phyloP scores from a whole-genome alignment of 2,888 invertebrate species.

The Nebria brevicollis region DNA sequence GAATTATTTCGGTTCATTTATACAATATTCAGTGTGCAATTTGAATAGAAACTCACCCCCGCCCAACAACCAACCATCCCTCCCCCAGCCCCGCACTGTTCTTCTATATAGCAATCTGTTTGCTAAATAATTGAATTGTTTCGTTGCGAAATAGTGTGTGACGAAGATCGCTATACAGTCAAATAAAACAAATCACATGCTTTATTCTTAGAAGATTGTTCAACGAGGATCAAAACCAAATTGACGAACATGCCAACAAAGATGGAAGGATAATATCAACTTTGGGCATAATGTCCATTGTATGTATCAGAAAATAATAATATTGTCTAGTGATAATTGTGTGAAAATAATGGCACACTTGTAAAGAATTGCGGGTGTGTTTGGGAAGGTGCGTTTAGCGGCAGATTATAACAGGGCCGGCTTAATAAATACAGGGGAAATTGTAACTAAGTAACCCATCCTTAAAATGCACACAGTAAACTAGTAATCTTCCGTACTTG shows the following conservation, averaged over 20 bases:
- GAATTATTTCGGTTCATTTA: slow-evolving; percentile 65
- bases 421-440: neutral
- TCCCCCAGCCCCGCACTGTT: neutral
- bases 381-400: neutral
- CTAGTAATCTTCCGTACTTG: neutral
- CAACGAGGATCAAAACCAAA: too few species aligned
- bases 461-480: neutral
- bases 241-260: too few species aligned
- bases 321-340: too few species aligned
- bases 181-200: too few species aligned
- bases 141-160: slow-evolving; percentile 42
- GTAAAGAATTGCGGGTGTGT: neutral
- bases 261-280: too few species aligned
- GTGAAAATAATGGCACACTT: neutral
- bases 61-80: neutral
- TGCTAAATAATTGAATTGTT: slow-evolving; percentile 64
- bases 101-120: slow-evolving; percentile 62
- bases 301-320: too few species aligned
- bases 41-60: slow-evolving; percentile 63
- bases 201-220: too few species aligned
- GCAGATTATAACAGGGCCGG: neutral
- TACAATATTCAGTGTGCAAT: slow-evolving; percentile 65
- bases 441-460: neutral
- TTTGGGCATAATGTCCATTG: too few species aligned
- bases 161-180: neutral